Conservation (phyloP, 1,140 invertebrate species). For the Eubasilissa regina region DNA sequence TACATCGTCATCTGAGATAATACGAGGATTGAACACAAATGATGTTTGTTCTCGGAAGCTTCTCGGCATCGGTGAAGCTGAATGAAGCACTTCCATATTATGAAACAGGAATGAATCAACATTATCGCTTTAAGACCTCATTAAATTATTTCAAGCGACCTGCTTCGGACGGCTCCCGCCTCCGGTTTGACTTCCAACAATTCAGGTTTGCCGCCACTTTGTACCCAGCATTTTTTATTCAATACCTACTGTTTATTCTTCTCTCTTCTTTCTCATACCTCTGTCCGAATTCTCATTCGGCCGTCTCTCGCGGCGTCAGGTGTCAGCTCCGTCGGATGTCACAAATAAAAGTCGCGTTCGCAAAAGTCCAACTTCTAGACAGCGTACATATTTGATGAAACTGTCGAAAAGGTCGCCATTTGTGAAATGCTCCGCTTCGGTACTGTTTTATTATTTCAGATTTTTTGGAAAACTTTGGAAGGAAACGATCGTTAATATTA, state of each 20-base stretch:
- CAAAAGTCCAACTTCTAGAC: too few relatives aligned
- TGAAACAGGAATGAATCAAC: neutral
- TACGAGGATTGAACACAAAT: neutral
- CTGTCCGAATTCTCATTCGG: too few relatives aligned
- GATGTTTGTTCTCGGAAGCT: constrained; percentile 1
- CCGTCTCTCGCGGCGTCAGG: neutral
- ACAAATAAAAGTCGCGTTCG: too few relatives aligned
- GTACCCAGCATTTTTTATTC: neutral
- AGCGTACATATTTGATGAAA: too few relatives aligned
- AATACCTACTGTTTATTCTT: neutral
- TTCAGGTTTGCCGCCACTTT: neutral
- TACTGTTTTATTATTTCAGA: too few relatives aligned
- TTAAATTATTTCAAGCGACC: neutral
- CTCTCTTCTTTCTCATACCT: neutral
- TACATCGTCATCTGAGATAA: too few relatives aligned
- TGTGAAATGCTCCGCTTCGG: too few relatives aligned
- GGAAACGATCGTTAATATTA: too few relatives aligned
- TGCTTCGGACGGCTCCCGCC: neutral
- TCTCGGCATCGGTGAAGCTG: neutral
- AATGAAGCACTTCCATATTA: neutral
- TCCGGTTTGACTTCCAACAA: neutral
- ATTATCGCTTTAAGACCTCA: constrained; percentile 1
- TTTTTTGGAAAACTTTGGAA: too few relatives aligned
- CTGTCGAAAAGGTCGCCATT: too few relatives aligned
- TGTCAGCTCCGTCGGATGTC: too few relatives aligned